Base-by-base conservation (phyloP, 2,888 invertebrate genomes). In the Clepsis dumicolana region DNA sequence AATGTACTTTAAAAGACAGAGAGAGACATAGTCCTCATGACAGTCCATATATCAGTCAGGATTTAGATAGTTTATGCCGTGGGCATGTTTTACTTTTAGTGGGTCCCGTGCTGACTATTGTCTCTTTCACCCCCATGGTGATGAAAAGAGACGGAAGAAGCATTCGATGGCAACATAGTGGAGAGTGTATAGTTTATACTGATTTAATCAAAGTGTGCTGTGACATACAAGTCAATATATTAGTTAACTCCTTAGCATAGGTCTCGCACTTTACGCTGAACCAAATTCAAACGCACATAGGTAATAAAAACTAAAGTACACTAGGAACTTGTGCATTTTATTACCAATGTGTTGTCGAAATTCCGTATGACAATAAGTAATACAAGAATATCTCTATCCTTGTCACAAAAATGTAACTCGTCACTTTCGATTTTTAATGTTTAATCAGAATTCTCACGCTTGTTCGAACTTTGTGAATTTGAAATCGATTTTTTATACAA, bases 151-250 rank as follows among this genome's bases (percentile, higher is more conserved):
- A 53, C 38, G 21, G 14, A 18, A 16, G 8, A 24, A 14, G 56
- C 56, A 56, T 12, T 50, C 25, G 32, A 50, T 38, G 56, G 29
- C 63, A 63, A 27, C 48, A 24, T 63, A 68, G 52, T 57, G 41
- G 41, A 56, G 54, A 56, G 67, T 75, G 61, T 72, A 61, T 71
- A 70, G 69, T 66, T 44, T 64, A 72, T 72, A 66, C 74, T 75
- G 80, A 85, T 78, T 78, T 77, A 79, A 85, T 89, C 82, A 89
- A 92, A 86, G 83, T 82, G 93, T 87, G 93, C 93, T 93, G 93
- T 93, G 93, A 92, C 92, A 89, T 85, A 80, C 79, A 87, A 93
- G 92, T 93, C 93, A 93, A 87, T 92, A 91, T 89, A 74, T 90
- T 86, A 88, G 86, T 87, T 77, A 80, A 77, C 78, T 77, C 75